Evolutionary conservation across 2,888 invertebrate species (phyloP).

Genomic region (Heliconius erato): DNA sequence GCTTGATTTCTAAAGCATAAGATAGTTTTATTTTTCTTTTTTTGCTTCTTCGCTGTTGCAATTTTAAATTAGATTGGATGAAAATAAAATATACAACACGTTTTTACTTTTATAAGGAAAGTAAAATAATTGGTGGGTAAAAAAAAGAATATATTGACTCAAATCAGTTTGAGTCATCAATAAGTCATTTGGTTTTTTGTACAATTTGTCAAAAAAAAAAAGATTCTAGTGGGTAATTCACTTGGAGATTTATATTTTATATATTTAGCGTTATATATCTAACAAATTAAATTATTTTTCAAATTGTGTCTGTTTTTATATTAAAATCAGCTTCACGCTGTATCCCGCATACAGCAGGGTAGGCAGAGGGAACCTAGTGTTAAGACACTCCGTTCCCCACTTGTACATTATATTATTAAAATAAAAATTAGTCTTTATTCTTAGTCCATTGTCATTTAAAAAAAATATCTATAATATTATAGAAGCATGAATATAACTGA

Average conservation of each 20-base stretch:
- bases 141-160: not conserved
- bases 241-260: no score
- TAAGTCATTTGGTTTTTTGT: no score
- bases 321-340: no score
- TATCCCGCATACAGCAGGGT: no score
- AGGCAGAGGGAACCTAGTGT: no score
- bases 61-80: not conserved
- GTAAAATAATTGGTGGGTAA: not conserved
- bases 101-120: not conserved
- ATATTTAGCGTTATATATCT: no score
- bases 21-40: conserved; percentile 13
- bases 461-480: not conserved
- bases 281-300: not conserved
- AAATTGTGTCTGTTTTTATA: not conserved
- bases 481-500: conserved; percentile 6
- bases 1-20: conserved; percentile 31
- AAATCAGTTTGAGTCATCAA: no score
- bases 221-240: no score
- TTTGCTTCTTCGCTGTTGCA: not conserved
- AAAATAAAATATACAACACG: not conserved
- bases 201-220: no score
- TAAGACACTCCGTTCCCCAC: no score
- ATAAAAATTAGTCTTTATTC: conserved; percentile 1
- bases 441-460: not conserved
- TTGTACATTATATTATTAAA: no score